Conservation (phyloP, 2,888 invertebrate species). For the Parascotia fuliginaria region DNA sequence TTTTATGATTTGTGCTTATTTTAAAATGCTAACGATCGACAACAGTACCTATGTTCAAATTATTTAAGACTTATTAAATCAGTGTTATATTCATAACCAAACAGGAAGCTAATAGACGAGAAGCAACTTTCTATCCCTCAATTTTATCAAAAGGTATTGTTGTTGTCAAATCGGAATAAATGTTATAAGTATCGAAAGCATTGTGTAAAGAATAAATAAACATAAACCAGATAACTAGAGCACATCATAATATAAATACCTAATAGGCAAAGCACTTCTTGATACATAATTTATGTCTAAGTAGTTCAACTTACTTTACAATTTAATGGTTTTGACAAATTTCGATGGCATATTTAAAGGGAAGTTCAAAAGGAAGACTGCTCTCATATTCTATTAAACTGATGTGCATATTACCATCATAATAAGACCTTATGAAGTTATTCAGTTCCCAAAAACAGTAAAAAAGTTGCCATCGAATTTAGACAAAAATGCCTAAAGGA, state of each 20-base stretch:
- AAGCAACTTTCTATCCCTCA: slow-evolving; percentile 15
- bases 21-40: neutral
- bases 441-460: no score
- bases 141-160: neutral
- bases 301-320: neutral
- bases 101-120: no score
- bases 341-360: neutral
- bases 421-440: no score
- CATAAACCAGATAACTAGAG: no score
- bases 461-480: no score
- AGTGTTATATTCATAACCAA: no score
- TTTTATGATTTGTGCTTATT: no score
- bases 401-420: no score
- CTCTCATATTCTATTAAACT: neutral
- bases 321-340: neutral
- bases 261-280: neutral
- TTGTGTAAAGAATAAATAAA: no score
- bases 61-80: slow-evolving; percentile 15
- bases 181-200: no score
- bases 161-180: neutral
- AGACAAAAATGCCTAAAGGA: neutral
- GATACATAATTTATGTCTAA: neutral
- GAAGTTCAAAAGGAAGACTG: neutral
- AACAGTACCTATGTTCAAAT: slow-evolving; percentile 13
- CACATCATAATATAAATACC: slow-evolving; percentile 26